A percentile compares a stretch with the other conserved stretches of the same genome.
Conservation (phyloP, 2,888 invertebrate genomes). For the Mechanitis messenoides region DNA sequence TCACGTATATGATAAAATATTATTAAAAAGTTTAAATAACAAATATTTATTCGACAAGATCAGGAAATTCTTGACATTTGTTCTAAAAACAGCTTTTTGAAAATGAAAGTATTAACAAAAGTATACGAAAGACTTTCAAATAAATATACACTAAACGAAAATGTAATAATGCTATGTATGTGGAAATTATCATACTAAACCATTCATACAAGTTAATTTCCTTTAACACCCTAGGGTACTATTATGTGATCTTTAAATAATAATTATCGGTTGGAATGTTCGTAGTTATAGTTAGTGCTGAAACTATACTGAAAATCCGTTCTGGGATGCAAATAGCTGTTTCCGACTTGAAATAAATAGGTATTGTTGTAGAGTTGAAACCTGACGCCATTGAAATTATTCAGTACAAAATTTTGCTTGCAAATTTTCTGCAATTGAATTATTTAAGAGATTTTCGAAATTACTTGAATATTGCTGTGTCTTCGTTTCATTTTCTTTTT, state of each 20-base stretch:
- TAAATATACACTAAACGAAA: too few species aligned
- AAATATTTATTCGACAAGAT: too few species aligned
- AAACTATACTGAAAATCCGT: conserved; percentile 7
- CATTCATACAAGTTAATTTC: background rate
- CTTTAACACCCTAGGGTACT: conserved; percentile 13
- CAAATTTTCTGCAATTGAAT: background rate
- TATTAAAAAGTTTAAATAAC: too few species aligned
- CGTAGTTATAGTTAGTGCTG: conserved; percentile 1
- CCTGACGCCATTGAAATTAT: conserved; percentile 2
- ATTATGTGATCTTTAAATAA: conserved; percentile 21
- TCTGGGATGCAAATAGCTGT: conserved; percentile 7
- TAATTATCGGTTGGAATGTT: conserved; percentile 15
- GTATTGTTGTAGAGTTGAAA: conserved; percentile 2
- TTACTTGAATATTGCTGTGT: background rate
- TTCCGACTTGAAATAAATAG: conserved; percentile 9
- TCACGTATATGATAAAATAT: background rate
- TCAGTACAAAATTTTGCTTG: conserved; percentile 1
- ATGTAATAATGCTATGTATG: conserved; percentile 1
- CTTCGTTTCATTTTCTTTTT: background rate
- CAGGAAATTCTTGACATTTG: too few species aligned
- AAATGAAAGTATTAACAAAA: background rate
- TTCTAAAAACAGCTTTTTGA: too few species aligned
- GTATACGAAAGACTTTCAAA: background rate
- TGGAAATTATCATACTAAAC: conserved; percentile 1
- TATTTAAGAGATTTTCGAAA: conserved; percentile 1